Conservation (phyloP, 1,140 invertebrate genomes). For the Acromyrmex echinatior region DNA sequence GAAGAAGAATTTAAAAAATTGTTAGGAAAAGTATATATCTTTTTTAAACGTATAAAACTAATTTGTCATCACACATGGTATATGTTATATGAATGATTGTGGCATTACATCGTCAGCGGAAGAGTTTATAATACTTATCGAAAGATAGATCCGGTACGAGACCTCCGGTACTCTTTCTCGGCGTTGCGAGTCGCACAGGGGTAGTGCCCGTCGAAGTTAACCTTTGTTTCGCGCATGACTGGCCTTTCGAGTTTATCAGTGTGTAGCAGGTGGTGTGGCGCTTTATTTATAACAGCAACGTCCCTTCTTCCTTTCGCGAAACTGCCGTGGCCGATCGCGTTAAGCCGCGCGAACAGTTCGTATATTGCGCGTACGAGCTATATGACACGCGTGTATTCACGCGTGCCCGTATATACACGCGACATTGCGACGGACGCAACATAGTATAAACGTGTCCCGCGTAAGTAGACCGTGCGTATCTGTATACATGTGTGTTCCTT, state of each 20-base stretch:
- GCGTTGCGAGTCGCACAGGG: conserved; percentile 53
- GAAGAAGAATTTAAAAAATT: neutral
- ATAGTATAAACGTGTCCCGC: neutral
- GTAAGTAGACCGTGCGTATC: conserved; percentile 47
- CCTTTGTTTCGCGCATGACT: conserved; percentile 81
- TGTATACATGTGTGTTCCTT: neutral
- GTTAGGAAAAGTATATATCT: neutral
- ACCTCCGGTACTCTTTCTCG: conserved; percentile 26
- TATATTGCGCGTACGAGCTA: conserved; percentile 44
- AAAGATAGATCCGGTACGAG: conserved; percentile 71
- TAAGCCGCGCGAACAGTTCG: conserved; percentile 63
- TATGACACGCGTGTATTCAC: conserved; percentile 21
- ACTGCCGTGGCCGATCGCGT: conserved; percentile 66
- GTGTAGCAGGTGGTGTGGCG: conserved; percentile 77
- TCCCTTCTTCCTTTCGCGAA: conserved; percentile 69
- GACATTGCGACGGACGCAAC: neutral
- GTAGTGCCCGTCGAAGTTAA: conserved; percentile 78
- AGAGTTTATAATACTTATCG: conserved; percentile 72
- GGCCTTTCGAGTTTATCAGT: conserved; percentile 80
- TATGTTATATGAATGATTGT: neutral
- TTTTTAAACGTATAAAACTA: neutral
- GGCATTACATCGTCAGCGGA: conserved; percentile 28
- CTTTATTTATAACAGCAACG: conserved; percentile 80
- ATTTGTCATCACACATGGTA: no score
- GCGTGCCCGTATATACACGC: neutral